Base-by-base conservation (phyloP, 30 jellyfish, hydroid and myxozoan species). In the Aurelia aurita region DNA sequence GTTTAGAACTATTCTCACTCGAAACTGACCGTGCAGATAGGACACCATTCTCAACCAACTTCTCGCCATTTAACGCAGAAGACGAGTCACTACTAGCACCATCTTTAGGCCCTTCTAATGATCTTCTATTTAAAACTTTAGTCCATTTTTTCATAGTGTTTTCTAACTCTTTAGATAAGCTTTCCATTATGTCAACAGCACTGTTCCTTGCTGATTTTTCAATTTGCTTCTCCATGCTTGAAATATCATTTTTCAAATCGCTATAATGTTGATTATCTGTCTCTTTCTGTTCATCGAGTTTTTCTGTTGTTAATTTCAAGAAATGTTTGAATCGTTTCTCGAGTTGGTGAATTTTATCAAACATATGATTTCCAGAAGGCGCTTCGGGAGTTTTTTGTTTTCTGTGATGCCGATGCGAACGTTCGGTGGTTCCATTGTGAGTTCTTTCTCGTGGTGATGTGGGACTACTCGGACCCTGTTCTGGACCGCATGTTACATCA, bases 81-180 rank as follows among this genome's bases (percentile, higher is more conserved):
- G 92, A 82, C 20, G 93, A 43, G 19, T 66, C 79, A 60, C 93
- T 83, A 31, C 85, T 82, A 0, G 87, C 61, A 5, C 18, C 64
- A n/a, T 29, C 65, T 39, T 29, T 51, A 19, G 57, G 60, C 72
- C 75, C 93, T 71, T 71, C 87, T 12, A 54, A 26, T 15, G 77
- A 59, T 23, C 26, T 58, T 8, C 76, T 57, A 7, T 61, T 29
- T 34, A 83, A 19, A 25, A 66, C 84, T 23, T 83, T 69, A 3
- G 87, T 75, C 93, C 93, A 83, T 70, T 83, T 83, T 20, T 51
- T 83, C 93, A 83, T 83, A 3, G 93, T 69, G 19, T 72, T 19
- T 45, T 83, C 84, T 12, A 83, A 69, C 66, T 83, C 93, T 64
- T 83, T 83, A 1, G 93, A 44, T 3, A 83, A 63, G 65, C 39